phyloP scores from a whole-genome alignment of 1,140 invertebrate genomes.

The Amphibalanus amphitrite region DNA sequence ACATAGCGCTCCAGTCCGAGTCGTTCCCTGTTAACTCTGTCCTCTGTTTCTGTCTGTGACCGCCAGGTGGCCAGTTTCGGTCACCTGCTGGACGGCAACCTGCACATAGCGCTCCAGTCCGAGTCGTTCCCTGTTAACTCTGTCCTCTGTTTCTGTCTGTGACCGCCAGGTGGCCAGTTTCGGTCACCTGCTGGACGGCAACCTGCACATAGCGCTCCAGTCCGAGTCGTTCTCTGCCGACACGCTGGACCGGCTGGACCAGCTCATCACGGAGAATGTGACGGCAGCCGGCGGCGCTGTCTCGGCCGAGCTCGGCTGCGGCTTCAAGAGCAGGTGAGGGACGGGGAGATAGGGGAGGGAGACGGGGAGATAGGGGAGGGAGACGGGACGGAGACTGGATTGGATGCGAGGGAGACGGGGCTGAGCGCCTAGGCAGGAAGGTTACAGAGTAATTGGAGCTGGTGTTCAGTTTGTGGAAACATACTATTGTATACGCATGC shows the following conservation, averaged over 20 bases:
- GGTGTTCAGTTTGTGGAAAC: too few species aligned
- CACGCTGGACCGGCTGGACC: slow-evolving; percentile 20
- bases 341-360: too few species aligned
- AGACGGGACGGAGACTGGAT: too few species aligned
- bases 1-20: too few species aligned
- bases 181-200: slow-evolving; percentile 32
- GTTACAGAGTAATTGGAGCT: too few species aligned
- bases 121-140: slow-evolving; percentile 19
- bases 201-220: slow-evolving; percentile 34
- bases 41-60: too few species aligned
- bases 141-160: too few species aligned
- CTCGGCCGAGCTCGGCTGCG: slow-evolving; percentile 38
- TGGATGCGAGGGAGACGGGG: too few species aligned
- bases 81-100: slow-evolving; percentile 31
- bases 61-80: slow-evolving; percentile 29
- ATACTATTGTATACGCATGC: too few species aligned
- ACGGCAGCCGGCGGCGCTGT: slow-evolving; percentile 29
- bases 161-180: slow-evolving; percentile 26
- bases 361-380: too few species aligned
- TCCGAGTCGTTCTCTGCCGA: slow-evolving; percentile 24
- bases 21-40: slow-evolving; percentile 17
- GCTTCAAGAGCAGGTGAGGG: slow-evolving; percentile 23
- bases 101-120: slow-evolving; percentile 33
- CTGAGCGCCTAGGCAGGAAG: too few species aligned
- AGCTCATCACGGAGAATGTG: slow-evolving; percentile 33